Conservation (phyloP, 53 echinoderm and acorn worm genomes). For the Paelopatides confundens region DNA sequence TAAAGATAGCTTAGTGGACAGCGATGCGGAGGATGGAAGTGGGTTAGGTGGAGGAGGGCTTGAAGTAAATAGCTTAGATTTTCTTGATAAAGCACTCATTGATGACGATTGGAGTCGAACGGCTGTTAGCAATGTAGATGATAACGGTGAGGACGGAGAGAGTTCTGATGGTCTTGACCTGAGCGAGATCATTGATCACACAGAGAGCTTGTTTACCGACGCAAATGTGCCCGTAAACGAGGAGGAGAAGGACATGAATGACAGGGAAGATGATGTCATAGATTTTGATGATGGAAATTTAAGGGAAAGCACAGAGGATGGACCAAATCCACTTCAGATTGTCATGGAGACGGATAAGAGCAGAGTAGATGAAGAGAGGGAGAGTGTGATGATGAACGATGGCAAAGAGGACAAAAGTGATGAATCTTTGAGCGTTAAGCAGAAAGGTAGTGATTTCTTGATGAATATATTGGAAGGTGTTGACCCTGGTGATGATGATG, state of each 20-base stretch:
- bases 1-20: background rate
- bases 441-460: background rate
- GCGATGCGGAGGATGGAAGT: constrained; percentile 22
- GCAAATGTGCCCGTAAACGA: too few species aligned
- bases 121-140: background rate
- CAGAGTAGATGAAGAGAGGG: background rate
- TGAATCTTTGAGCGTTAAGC: background rate
- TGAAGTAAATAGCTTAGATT: background rate
- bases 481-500: background rate
- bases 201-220: background rate
- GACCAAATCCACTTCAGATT: background rate
- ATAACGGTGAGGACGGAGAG: background rate
- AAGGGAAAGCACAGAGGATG: background rate
- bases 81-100: background rate
- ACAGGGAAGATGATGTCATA: background rate
- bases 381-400: background rate
- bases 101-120: background rate
- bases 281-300: background rate
- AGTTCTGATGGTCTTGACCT: constrained; percentile 20
- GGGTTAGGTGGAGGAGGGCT: background rate
- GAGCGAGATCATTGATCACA: constrained; percentile 30
- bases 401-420: background rate
- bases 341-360: background rate
- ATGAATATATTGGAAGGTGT: background rate
- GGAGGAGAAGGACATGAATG: background rate